Percentiles rank a stretch among this genome's conserved stretches.
Evolutionary conservation across 2,888 invertebrate genomes (phyloP).

Genomic region (Orthosia incerta): DNA sequence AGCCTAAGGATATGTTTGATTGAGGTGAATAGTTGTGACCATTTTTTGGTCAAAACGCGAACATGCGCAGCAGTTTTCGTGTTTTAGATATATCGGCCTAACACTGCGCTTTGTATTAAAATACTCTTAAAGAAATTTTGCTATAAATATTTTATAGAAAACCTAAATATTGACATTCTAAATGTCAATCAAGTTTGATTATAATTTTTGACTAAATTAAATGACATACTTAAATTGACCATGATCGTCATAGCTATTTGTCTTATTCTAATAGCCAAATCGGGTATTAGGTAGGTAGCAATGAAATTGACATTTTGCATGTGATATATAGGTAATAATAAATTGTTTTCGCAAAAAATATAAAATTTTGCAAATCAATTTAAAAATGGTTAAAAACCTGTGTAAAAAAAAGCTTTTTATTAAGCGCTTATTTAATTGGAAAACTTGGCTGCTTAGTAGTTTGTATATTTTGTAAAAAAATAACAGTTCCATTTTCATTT

Average conservation of each 20-base stretch:
- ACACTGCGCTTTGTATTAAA: slow-evolving; percentile 33
- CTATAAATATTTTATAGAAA: slow-evolving; percentile 22
- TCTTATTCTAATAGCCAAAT: slow-evolving; percentile 54
- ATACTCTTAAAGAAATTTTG: slow-evolving; percentile 33
- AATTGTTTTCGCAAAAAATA: slow-evolving; percentile 42
- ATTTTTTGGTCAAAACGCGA: slow-evolving; percentile 32
- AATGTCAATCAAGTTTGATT: slow-evolving; percentile 7
- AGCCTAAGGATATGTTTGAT: slow-evolving; percentile 33
- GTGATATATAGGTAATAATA: no score
- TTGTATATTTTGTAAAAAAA: background rate
- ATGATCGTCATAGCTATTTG: slow-evolving; percentile 58
- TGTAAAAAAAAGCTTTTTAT: background rate
- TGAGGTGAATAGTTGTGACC: slow-evolving; percentile 62
- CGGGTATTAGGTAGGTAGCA: slow-evolving; percentile 60
- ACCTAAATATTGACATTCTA: slow-evolving; percentile 19
- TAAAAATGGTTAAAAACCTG: slow-evolving; percentile 35
- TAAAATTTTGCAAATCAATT: slow-evolving; percentile 36
- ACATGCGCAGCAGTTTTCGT: slow-evolving; percentile 12
- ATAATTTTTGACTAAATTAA: slow-evolving; percentile 24
- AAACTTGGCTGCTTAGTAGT: slow-evolving; percentile 25
- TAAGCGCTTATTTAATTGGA: background rate
- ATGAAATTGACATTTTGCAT: slow-evolving; percentile 57
- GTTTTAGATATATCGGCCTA: slow-evolving; percentile 35
- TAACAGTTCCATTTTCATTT: slow-evolving; percentile 8
- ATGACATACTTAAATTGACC: slow-evolving; percentile 23